Evolutionary conservation across 2,797 vertebrate species (phyloP).

Genomic region (Eospalax fontanierii): DNA sequence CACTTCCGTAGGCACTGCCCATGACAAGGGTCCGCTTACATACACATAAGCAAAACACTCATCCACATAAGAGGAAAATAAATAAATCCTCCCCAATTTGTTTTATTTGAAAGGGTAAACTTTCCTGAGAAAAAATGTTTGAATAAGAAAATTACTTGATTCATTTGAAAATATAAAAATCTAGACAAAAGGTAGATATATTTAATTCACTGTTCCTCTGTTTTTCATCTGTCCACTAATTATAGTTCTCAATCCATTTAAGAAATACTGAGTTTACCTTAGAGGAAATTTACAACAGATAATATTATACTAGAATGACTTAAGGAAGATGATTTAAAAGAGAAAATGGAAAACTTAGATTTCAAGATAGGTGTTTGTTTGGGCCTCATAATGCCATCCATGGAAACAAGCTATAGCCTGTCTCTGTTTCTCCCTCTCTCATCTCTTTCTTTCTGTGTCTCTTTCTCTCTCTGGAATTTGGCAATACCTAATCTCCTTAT

Average conservation of each 20-base stretch:
- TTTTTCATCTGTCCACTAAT: slow-evolving; percentile 10
- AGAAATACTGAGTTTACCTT: slow-evolving; percentile 26
- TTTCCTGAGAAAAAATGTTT: background rate
- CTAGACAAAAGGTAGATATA: background rate
- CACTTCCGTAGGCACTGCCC: no score
- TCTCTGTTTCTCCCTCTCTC: background rate
- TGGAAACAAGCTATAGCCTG: background rate
- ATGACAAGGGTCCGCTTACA: no score
- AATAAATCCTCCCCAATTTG: no score
- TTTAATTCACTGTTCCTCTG: background rate
- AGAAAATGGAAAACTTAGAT: background rate
- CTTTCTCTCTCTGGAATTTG: background rate
- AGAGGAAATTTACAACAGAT: background rate
- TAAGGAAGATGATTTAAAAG: background rate
- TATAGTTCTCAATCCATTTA: background rate
- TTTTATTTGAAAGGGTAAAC: background rate
- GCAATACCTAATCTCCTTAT: background rate
- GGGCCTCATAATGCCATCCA: background rate
- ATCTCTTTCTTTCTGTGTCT: background rate
- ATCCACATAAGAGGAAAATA: no score
- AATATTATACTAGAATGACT: background rate
- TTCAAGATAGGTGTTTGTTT: background rate
- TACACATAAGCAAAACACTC: no score
- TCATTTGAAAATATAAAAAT: background rate
- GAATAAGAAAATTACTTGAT: background rate